Conservation (phyloP, 2,113 vertebrate genomes). For the Oncorhynchus kisutch region DNA sequence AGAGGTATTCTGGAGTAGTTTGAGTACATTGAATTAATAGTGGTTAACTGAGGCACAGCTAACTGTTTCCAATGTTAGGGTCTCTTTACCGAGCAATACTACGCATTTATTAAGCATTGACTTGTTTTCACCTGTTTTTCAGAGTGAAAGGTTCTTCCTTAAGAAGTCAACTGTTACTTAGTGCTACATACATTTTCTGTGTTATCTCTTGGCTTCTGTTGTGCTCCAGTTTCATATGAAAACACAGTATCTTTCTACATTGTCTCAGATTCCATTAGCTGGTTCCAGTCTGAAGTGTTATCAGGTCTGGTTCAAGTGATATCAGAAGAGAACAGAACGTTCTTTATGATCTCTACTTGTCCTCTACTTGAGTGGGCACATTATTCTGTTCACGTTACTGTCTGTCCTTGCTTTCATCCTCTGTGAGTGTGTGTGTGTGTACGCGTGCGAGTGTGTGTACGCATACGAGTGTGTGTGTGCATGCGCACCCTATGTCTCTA, state of each 20-base stretch:
- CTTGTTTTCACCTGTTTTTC: too few species aligned
- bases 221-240: background rate
- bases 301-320: slow-evolving; percentile 84
- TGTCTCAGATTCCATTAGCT: background rate
- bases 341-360: background rate
- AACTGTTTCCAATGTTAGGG: background rate
- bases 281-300: background rate
- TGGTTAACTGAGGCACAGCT: too few species aligned
- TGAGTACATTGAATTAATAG: background rate
- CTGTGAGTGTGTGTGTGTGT: background rate
- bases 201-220: too few species aligned
- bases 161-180: background rate
- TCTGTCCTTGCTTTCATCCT: background rate
- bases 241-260: background rate
- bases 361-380: background rate
- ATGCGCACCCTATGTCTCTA: background rate
- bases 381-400: background rate
- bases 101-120: too few species aligned
- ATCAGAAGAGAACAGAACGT: background rate
- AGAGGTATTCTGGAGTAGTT: background rate
- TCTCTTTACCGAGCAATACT: background rate
- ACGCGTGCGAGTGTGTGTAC: slow-evolving; percentile 9
- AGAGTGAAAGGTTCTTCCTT: too few species aligned
- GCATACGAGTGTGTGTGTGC: background rate
- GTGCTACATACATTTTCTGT: background rate